phyloP scores from a whole-genome alignment of 2,888 invertebrate genomes.

The Leucophenga maculata region DNA sequence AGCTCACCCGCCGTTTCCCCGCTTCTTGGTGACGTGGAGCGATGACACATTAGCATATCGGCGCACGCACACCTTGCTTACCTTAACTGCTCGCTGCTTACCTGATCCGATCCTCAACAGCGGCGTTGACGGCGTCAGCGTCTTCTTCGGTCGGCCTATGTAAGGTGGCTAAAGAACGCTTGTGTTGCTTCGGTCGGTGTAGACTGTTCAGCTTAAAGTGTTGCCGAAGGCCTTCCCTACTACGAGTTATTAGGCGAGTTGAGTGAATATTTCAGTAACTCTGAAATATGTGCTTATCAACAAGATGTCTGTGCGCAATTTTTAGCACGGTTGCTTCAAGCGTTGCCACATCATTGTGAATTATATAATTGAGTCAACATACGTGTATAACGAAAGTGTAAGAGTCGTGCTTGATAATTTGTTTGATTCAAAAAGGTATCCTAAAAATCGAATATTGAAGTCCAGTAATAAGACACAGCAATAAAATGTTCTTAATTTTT shows the following conservation, averaged over 20 bases:
- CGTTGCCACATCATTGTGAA: background rate
- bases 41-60: constrained; percentile 53
- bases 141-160: background rate
- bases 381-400: too few relatives aligned
- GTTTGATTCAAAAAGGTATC: too few relatives aligned
- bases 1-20: background rate
- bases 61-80: constrained; percentile 46
- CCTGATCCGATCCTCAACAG: background rate
- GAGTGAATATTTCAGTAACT: constrained; percentile 6
- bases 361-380: background rate
- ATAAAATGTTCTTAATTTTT: too few relatives aligned
- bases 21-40: background rate
- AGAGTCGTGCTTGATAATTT: too few relatives aligned
- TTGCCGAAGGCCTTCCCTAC: background rate
- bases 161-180: background rate
- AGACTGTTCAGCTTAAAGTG: background rate
- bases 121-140: background rate
- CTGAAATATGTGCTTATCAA: constrained; percentile 22
- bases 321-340: background rate
- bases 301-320: constrained; percentile 15
- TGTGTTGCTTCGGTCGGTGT: background rate
- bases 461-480: too few relatives aligned
- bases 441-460: too few relatives aligned
- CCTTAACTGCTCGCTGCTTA: background rate
- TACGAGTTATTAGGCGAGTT: background rate